Conservation (phyloP, 2,113 vertebrate genomes). For the Spizaetus ornatus region DNA sequence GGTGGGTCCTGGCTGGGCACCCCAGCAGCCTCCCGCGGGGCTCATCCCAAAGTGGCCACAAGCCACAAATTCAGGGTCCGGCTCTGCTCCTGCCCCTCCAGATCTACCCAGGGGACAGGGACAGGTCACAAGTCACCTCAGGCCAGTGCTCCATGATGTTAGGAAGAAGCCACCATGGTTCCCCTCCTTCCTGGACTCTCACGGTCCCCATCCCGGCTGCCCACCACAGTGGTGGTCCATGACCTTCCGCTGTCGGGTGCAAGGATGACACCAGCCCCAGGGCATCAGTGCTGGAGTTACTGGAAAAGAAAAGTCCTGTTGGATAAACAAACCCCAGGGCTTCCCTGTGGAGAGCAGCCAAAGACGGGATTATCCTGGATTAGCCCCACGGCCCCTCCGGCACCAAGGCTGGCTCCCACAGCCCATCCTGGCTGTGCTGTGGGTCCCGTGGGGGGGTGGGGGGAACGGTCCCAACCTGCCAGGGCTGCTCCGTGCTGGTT, state of each 20-base stretch:
- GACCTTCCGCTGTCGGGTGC: rapidly evolving
- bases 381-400: not conserved
- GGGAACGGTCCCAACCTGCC: rapidly evolving
- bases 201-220: rapidly evolving
- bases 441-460: not conserved
- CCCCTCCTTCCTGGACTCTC: not conserved
- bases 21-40: rapidly evolving
- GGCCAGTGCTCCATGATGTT: not conserved
- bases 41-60: not conserved
- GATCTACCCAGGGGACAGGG: not conserved
- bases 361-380: not conserved
- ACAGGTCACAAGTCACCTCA: not conserved
- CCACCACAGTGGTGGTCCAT: rapidly evolving
- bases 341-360: not conserved
- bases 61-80: not conserved
- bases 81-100: not conserved
- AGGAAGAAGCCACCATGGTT: rapidly evolving
- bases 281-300: not conserved
- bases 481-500: not conserved
- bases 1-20: not conserved
- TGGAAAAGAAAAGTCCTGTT: not conserved
- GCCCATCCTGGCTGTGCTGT: not conserved
- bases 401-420: not conserved
- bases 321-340: not conserved
- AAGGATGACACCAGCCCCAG: not conserved